These are phyloP conservation scores for Sycophila texana DNA, from an alignment of 2,888 invertebrate species.

Conservation along the genomic window DNA sequence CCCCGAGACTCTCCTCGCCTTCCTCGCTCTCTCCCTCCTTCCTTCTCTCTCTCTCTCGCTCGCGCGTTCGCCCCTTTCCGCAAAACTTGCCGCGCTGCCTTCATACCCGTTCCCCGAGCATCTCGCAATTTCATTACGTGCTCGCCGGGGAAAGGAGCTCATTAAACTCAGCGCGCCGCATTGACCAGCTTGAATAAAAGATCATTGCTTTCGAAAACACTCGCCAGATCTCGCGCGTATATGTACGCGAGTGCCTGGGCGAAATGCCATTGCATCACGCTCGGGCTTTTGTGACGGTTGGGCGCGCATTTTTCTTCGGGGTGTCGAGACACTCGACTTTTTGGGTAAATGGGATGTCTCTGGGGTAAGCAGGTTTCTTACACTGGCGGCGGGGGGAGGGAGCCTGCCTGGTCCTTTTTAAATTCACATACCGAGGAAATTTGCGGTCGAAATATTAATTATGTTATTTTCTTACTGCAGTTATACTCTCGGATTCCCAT, in stretches of 20 bases:
- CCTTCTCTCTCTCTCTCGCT: slow-evolving; percentile 27
- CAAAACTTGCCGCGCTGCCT: slow-evolving; percentile 37
- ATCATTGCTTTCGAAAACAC: slow-evolving; percentile 39
- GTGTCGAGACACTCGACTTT: too few relatives aligned
- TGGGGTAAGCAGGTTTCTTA: too few relatives aligned
- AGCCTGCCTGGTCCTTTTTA: too few relatives aligned
- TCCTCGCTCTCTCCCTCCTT: slow-evolving; percentile 34
- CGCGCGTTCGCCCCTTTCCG: slow-evolving; percentile 16
- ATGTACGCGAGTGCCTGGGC: not conserved
- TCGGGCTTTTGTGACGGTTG: not conserved
- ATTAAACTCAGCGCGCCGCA: slow-evolving; percentile 40
- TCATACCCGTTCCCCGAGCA: slow-evolving; percentile 12
- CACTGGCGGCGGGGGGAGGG: too few relatives aligned
- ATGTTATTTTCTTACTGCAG: too few relatives aligned
- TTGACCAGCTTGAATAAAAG: slow-evolving; percentile 46
- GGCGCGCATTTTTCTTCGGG: too few relatives aligned
- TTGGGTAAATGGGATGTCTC: too few relatives aligned
- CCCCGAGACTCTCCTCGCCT: slow-evolving; percentile 37
- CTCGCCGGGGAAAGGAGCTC: slow-evolving; percentile 38
- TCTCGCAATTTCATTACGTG: slow-evolving; percentile 50
- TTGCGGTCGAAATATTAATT: too few relatives aligned
- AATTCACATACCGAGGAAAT: too few relatives aligned
- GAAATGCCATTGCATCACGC: not conserved
- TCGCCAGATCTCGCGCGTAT: not conserved
- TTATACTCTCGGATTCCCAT: too few relatives aligned